Conservation (phyloP, 2,113 vertebrate species). For the Monopterus albus region DNA sequence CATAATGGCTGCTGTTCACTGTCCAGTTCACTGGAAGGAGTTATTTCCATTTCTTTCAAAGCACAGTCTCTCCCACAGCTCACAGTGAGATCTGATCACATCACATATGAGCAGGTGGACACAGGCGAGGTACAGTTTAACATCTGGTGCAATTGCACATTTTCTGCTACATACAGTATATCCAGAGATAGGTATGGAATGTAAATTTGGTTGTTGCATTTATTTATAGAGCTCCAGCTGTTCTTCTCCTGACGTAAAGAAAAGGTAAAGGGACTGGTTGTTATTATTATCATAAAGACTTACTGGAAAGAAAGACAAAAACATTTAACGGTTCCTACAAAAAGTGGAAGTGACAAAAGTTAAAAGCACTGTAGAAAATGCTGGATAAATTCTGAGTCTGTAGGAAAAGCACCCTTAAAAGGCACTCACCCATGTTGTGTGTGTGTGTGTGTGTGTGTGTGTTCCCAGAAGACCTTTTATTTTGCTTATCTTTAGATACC, state of each 20-base stretch:
- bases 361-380: conserved; percentile 79
- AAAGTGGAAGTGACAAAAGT: conserved; percentile 80
- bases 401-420: conserved; percentile 78
- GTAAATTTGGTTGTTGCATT: conserved; percentile 71
- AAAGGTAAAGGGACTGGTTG: conserved; percentile 54
- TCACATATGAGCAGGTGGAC: conserved; percentile 60
- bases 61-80: conserved; percentile 45
- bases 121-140: conserved; percentile 64
- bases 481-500: conserved; percentile 43
- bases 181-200: conserved; percentile 75
- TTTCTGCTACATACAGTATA: conserved; percentile 82
- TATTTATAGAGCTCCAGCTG: conserved; percentile 52
- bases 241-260: conserved; percentile 60
- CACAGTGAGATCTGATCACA: conserved; percentile 66
- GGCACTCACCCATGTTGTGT: conserved; percentile 61
- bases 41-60: conserved; percentile 24
- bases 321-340: conserved; percentile 61
- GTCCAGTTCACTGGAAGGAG: conserved; percentile 38
- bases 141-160: conserved; percentile 74
- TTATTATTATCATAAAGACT: conserved; percentile 72
- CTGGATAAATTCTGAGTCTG: conserved; percentile 56
- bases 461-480: conserved; percentile 47
- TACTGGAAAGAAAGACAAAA: conserved; percentile 70
- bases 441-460: conserved; percentile 22
- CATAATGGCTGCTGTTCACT: conserved; percentile 45